Percentiles rank a stretch among this genome's conserved stretches.
Conservation (phyloP, 64 coral and sea anemone genomes). For the Trachythela sp. region DNA sequence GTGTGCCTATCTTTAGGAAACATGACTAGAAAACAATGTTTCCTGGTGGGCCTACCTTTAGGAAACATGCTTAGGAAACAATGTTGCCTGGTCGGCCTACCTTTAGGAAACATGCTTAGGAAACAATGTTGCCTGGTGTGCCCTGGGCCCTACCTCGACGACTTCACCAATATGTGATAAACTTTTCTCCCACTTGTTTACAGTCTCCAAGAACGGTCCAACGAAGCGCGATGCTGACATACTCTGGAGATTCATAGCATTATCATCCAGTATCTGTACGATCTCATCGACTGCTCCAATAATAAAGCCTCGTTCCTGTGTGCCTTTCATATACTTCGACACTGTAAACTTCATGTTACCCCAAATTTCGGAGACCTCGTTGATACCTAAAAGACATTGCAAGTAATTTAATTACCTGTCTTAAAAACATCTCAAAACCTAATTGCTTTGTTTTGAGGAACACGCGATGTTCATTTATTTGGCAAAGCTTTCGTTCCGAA, state of each 20-base stretch:
- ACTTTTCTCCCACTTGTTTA: slow-evolving; percentile 99
- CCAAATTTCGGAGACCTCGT: slow-evolving; percentile 85
- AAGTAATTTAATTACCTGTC: no score
- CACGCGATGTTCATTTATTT: no score
- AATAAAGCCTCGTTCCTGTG: slow-evolving; percentile 91
- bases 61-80: no score
- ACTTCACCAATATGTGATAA: slow-evolving; percentile 96
- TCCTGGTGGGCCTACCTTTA: no score
- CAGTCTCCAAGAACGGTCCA: slow-evolving; percentile 91
- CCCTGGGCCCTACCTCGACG: slow-evolving; percentile 60
- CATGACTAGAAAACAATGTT: no score
- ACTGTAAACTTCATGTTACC: slow-evolving; percentile 95
- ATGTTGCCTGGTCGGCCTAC: no score
- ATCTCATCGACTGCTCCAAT: slow-evolving; percentile 92
- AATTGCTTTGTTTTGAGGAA: no score
- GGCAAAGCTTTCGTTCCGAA: no score
- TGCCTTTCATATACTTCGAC: slow-evolving; percentile 98
- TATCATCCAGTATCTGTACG: slow-evolving; percentile 91
- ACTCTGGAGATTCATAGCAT: slow-evolving; percentile 95
- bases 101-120: no score
- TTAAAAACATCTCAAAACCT: no score
- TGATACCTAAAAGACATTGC: slow-evolving; percentile 52
- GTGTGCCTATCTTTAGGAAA: no score
- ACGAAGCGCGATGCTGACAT: slow-evolving; percentile 98
- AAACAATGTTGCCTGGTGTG: no score